Evolutionary conservation across 2,113 vertebrate species (phyloP).

Genomic region (Ellobius talpinus): DNA sequence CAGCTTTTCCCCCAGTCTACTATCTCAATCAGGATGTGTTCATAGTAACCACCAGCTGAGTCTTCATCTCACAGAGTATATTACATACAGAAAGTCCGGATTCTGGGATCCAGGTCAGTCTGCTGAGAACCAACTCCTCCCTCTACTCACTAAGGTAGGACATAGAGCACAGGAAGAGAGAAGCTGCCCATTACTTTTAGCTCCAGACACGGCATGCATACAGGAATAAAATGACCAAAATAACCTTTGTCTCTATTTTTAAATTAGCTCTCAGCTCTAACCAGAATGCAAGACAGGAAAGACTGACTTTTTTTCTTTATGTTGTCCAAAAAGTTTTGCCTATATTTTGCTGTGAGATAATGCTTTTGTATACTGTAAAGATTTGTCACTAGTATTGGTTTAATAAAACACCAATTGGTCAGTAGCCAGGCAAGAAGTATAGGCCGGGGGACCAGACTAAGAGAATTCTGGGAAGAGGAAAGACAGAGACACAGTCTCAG

Average conservation of each 20-base stretch:
- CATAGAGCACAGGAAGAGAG: neutral
- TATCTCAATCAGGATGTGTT: neutral
- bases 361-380: too few relatives aligned
- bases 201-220: neutral
- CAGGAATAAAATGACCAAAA: neutral
- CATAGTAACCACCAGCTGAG: neutral
- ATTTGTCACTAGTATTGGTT: too few relatives aligned
- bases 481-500: too few relatives aligned
- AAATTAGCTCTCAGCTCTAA: neutral
- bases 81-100: neutral
- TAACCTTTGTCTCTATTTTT: neutral
- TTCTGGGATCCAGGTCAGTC: neutral
- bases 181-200: neutral
- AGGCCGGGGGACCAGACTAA: too few relatives aligned
- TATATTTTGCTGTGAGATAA: neutral
- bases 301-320: neutral
- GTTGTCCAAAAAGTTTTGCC: neutral
- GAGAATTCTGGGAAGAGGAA: too few relatives aligned
- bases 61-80: neutral
- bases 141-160: neutral
- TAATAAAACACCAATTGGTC: too few relatives aligned
- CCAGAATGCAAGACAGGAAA: neutral
- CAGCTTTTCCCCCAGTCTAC: neutral
- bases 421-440: too few relatives aligned
- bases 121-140: neutral